These are phyloP conservation scores for Cryptus viduatorius DNA, from an alignment of 2,888 invertebrate species.

Conservation along the genomic window DNA sequence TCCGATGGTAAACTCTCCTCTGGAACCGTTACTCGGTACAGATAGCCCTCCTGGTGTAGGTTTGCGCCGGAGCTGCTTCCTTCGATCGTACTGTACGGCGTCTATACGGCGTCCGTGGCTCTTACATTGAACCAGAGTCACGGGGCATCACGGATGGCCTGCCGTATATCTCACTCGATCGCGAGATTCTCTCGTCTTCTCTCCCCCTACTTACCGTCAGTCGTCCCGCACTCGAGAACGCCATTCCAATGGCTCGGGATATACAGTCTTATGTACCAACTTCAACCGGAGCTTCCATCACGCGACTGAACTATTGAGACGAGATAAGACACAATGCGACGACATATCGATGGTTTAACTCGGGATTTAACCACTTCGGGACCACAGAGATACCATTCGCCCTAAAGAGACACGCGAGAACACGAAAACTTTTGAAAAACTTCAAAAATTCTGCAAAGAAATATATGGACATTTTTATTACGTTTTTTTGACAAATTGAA, in stretches of 20 bases:
- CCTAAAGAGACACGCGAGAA: too few species aligned
- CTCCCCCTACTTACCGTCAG: background rate
- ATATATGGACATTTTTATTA: too few species aligned
- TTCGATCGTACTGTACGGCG: background rate
- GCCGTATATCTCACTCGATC: slow-evolving; percentile 30
- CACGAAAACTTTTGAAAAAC: too few species aligned
- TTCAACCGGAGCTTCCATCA: background rate
- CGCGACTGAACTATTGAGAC: background rate
- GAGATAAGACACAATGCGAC: background rate
- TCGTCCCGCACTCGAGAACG: background rate
- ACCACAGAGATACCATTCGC: too few species aligned
- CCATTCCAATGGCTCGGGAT: background rate
- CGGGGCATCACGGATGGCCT: slow-evolving; percentile 38
- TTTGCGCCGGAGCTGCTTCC: background rate
- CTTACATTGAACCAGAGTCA: slow-evolving; percentile 13
- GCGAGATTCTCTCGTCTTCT: slow-evolving; percentile 37
- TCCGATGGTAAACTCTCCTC: slow-evolving; percentile 61
- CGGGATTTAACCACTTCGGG: too few species aligned
- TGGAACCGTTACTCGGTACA: background rate
- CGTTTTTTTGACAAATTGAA: too few species aligned
- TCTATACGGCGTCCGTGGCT: background rate
- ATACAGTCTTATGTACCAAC: slow-evolving; percentile 4
- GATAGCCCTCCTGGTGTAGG: background rate
- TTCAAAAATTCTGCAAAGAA: too few species aligned
- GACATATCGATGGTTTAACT: background rate